Percentiles rank a stretch among this genome's conserved stretches.
These are phyloP conservation scores for Lepidurus couesii DNA, from an alignment of 1,140 invertebrate species.

Conservation along the genomic window DNA sequence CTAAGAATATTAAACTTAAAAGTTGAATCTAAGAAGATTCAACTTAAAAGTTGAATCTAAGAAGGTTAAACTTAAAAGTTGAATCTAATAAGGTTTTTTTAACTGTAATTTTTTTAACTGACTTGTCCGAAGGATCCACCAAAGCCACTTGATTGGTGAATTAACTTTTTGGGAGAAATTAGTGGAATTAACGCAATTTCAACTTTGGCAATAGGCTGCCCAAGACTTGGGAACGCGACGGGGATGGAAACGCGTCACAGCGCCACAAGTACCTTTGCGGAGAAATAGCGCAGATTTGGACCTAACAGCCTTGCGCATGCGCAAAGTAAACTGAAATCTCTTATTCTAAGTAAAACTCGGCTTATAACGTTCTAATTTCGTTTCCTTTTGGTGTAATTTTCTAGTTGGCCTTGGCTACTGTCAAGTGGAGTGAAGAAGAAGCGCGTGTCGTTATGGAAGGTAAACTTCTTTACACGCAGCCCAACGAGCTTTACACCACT, in stretches of 20 bases:
- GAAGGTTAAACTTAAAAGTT: too few relatives aligned
- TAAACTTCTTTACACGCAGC: constrained; percentile 73
- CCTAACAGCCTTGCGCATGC: not conserved
- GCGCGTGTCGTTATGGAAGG: constrained; percentile 81
- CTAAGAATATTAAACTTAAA: too few relatives aligned
- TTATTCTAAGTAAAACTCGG: not conserved
- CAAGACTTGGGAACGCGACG: constrained; percentile 3
- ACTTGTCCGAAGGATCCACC: too few relatives aligned
- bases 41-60: too few relatives aligned
- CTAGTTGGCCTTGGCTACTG: constrained; percentile 79
- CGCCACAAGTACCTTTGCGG: not conserved
- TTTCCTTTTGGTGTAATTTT: constrained; percentile 2
- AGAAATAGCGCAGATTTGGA: not conserved
- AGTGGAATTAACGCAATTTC: not conserved
- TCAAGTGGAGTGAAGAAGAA: constrained; percentile 85
- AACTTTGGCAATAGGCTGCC: not conserved
- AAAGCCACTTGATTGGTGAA: too few relatives aligned
- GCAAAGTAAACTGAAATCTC: not conserved
- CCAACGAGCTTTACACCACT: constrained; percentile 71
- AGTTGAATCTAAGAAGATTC: too few relatives aligned
- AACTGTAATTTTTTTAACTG: too few relatives aligned
- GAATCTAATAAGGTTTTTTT: too few relatives aligned
- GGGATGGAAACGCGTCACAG: not conserved
- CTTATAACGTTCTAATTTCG: not conserved
- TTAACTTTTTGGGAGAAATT: not conserved